phyloP scores from a whole-genome alignment of 2,797 vertebrate genomes.

The Periophthalmus magnuspinnatus region DNA sequence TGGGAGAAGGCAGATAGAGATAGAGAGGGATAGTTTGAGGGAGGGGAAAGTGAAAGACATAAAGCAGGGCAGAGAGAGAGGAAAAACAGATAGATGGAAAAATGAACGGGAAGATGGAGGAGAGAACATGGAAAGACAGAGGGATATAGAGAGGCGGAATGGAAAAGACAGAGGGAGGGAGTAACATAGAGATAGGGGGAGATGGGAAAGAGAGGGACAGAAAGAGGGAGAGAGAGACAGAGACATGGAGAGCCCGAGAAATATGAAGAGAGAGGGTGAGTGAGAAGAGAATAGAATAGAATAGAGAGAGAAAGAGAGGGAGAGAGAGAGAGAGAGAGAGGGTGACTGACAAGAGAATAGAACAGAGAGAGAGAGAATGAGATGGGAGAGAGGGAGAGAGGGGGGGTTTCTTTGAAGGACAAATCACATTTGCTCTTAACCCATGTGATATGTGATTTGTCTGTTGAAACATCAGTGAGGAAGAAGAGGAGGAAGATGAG shows the following conservation, averaged over 20 bases:
- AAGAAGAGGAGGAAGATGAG: too few relatives aligned
- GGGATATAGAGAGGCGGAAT: too few relatives aligned
- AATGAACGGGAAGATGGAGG: too few relatives aligned
- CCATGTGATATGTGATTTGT: slow-evolving; percentile 61
- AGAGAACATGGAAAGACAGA: too few relatives aligned
- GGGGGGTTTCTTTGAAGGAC: slow-evolving; percentile 54
- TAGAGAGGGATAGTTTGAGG: neutral
- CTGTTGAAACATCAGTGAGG: slow-evolving; percentile 67
- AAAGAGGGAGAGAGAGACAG: neutral
- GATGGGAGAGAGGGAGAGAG: neutral
- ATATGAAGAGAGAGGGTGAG: neutral
- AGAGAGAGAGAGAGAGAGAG: neutral
- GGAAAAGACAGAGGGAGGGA: too few relatives aligned
- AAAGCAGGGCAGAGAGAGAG: neutral
- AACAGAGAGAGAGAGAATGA: too few relatives aligned
- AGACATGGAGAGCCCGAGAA: neutral
- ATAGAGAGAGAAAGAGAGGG: neutral
- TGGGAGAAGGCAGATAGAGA: neutral
- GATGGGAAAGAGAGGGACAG: too few relatives aligned
- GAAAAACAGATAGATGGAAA: too few relatives aligned
- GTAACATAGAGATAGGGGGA: too few relatives aligned
- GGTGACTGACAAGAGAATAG: too few relatives aligned
- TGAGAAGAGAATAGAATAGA: neutral
- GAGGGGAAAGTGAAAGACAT: neutral
- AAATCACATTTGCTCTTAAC: slow-evolving; percentile 54